phyloP scores from a whole-genome alignment of 2,113 vertebrate genomes.

The Oreochromis aureus region DNA sequence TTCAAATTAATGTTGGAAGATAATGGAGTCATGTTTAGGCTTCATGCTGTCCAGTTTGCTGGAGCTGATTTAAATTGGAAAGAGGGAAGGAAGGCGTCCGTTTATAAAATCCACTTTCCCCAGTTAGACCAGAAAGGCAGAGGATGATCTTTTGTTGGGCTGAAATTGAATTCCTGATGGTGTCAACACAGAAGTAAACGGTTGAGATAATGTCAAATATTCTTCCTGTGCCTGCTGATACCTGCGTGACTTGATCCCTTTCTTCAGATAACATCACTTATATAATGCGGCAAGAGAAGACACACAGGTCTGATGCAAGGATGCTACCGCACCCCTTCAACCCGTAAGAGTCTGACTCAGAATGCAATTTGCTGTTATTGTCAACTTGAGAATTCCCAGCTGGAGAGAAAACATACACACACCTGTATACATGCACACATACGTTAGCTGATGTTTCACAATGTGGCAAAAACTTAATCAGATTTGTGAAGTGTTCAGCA shows the following conservation, averaged over 20 bases:
- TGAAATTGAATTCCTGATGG: slow-evolving; percentile 44
- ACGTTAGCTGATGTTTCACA: neutral
- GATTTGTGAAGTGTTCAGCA: neutral
- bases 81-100: slow-evolving; percentile 5
- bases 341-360: neutral
- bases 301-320: neutral
- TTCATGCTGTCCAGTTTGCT: slow-evolving; percentile 14
- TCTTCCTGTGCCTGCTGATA: slow-evolving; percentile 21
- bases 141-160: slow-evolving; percentile 25
- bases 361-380: slow-evolving; percentile 29
- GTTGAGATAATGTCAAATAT: slow-evolving; percentile 49
- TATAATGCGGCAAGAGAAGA: neutral
- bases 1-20: slow-evolving; percentile 45
- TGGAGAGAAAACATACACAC: neutral
- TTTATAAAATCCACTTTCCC: neutral
- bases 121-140: neutral
- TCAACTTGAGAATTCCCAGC: slow-evolving; percentile 12
- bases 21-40: slow-evolving; percentile 35
- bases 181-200: slow-evolving; percentile 25
- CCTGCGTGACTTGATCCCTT: slow-evolving; percentile 27
- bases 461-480: neutral
- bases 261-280: slow-evolving; percentile 31
- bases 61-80: slow-evolving; percentile 32
- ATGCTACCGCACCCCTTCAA: neutral
- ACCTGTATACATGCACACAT: neutral